These are phyloP conservation scores for Aeoliscus strigatus DNA, from an alignment of 2,797 vertebrate species.

Conservation along the genomic window DNA sequence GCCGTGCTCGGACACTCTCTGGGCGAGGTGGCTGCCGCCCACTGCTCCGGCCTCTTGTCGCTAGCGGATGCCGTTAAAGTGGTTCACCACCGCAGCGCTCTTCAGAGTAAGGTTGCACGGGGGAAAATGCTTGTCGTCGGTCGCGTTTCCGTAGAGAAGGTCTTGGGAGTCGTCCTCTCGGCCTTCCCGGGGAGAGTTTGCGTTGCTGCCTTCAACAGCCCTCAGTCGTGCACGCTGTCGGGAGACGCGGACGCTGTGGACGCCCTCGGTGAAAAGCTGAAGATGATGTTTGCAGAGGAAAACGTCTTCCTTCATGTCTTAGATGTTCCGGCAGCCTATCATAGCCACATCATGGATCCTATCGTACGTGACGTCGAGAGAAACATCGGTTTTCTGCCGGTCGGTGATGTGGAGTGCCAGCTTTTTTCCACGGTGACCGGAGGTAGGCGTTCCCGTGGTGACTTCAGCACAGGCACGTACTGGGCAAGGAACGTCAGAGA, in stretches of 20 bases:
- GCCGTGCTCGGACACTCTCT: constrained; percentile 78
- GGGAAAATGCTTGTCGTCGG: constrained; percentile 87
- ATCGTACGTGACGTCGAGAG: constrained; percentile 71
- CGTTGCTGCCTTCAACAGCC: constrained; percentile 83
- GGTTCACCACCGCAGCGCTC: constrained; percentile 76
- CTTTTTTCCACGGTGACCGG: constrained; percentile 84
- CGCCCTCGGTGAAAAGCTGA: constrained; percentile 38
- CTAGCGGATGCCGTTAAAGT: constrained; percentile 84
- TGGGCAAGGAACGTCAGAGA: constrained; percentile 81
- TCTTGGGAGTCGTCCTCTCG: constrained; percentile 57
- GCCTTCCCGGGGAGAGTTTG: constrained; percentile 68
- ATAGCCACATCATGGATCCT: constrained; percentile 84
- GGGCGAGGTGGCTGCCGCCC: constrained; percentile 83
- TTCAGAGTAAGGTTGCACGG: constrained; percentile 74
- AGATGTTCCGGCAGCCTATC: constrained; percentile 80
- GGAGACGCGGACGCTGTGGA: constrained; percentile 67
- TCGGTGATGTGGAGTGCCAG: constrained; percentile 53
- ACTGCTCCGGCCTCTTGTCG: constrained; percentile 83
- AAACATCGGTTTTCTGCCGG: constrained; percentile 54
- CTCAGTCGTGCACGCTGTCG: constrained; percentile 80
- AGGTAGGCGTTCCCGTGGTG: constrained; percentile 46
- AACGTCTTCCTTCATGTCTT: constrained; percentile 78
- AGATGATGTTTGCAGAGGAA: constrained; percentile 48
- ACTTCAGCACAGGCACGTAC: constrained; percentile 78
- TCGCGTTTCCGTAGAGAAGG: constrained; percentile 73